Base-by-base conservation (phyloP, 2,797 vertebrate species). In the Lindbergichthys nudifrons region DNA sequence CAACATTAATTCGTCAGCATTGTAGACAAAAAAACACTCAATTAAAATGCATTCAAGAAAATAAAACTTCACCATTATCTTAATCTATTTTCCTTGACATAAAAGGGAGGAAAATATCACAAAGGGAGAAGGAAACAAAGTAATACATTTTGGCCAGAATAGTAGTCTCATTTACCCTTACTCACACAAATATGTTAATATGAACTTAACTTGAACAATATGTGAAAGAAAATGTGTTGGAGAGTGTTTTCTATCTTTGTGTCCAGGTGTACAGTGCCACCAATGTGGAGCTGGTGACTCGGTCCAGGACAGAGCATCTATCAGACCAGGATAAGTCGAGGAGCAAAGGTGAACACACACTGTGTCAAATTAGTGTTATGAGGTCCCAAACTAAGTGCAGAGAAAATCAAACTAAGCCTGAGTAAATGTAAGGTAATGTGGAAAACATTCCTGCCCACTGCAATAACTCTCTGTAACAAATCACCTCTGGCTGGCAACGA, bases 271-370 rank as follows among this genome's bases (percentile, higher is more conserved):
- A 97, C 94, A 97, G 97, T 18, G 97, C 97, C 79, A 97, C 95
- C 87, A 98, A 98, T 0, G 96, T 99, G 88, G 97, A 98, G 91
- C 92, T 99, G 84, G 96, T 98, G 87, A 99, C 97, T 61, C 96
- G 97, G 70, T 97, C 97, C 0, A 95, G 97, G 86, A 99, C 97
- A 0, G 97, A 99, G 86, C 97, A 99, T 79, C 96, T 99, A 0
- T 98, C 97, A 0, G 97, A 98, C 89, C 97, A 98, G 93, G 97
- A 99, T 94, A 99, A 99, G 92, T 96, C 95, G 0, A 96, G 93
- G 83, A 97, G 94, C 94, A 99, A 97, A 97, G 97, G 97, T 98
- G 87, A 75, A 39, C 11, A 51, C 11, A 43, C 18, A 14, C 18
- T 16, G 32, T 36, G 32, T 18, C 2, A 53, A 58, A 64, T 41